Base-by-base conservation (phyloP, 1,140 invertebrate genomes). In the Onthophagus taurus region DNA sequence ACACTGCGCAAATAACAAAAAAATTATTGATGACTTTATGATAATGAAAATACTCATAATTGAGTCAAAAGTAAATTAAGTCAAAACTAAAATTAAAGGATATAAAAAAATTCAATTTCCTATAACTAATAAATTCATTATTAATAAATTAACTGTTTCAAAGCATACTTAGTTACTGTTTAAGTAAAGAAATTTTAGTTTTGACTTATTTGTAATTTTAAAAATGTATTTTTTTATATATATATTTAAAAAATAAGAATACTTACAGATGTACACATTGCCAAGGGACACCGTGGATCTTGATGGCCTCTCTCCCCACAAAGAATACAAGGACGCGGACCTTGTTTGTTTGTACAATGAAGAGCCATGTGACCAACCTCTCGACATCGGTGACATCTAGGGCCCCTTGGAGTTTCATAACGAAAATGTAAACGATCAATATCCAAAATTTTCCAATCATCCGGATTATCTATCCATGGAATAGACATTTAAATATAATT, bases 201-300 rank as follows among this genome's bases (percentile, higher is more conserved):
- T n/a, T n/a, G n/a, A n/a, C n/a, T n/a, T n/a, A n/a, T n/a, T n/a
- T n/a, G n/a, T n/a, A n/a, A n/a, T n/a, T n/a, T n/a, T n/a, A 13
- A n/a, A 16, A 41, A 29, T 41, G 33, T 23, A 26, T 23, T 50
- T 45, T 4, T 31, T 30, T 13, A 39, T 16, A 42, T 37, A 33
- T 16, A 36, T 38, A 19, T 13, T 44, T 43, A 38, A 41, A 44
- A 35, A 35, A 17, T 39, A 47, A 36, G 19, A 20, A 20, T 6
- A 66, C 66, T 66, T 67, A 83, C 80, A 50, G 77, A 77, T 33
- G 80, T 65, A 54, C 81, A 83, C 39, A 78, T 72, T 53, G 71
- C 76, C 26, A 72, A 67, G 0, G 78, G 77, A 54, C 81, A 83
- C 9, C 73, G 61, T 0, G 70, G 65, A 48, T 79, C 78, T 11